Base-by-base conservation (phyloP, 2,797 vertebrate species). In the Yasuhikotakia modesta region DNA sequence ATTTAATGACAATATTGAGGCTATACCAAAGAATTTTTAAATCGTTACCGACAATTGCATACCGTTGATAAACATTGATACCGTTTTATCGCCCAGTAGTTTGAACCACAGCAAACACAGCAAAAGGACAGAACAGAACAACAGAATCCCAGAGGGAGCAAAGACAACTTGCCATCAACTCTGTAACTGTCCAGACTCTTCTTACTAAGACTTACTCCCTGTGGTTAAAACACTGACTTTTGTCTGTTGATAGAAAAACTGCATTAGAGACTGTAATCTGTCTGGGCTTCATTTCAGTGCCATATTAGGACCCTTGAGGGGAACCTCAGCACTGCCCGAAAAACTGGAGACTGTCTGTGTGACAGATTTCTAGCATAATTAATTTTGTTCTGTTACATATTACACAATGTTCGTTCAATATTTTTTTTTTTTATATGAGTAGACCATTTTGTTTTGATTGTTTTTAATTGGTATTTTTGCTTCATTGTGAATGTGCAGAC, bases 31-130 rank as follows among this genome's bases (percentile, higher is more conserved):
- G n/a, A n/a, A n/a, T n/a, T n/a, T n/a, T n/a, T n/a, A n/a, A n/a
- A n/a, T n/a, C n/a, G n/a, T n/a, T n/a, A n/a, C n/a, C n/a, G n/a
- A n/a, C n/a, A n/a, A n/a, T n/a, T n/a, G n/a, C n/a, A n/a, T n/a
- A n/a, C n/a, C n/a, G n/a, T n/a, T n/a, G n/a, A n/a, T n/a, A n/a
- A n/a, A n/a, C n/a, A n/a, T n/a, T n/a, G n/a, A n/a, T n/a, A n/a
- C n/a, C n/a, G n/a, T n/a, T n/a, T n/a, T n/a, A n/a, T n/a, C n/a
- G n/a, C n/a, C n/a, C n/a, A n/a, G n/a, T n/a, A 50, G 16, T 27
- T 19, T 60, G 22, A 35, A 22, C 61, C 10, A n/a, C 17, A 73
- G 81, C 71, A 66, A 61, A 55, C 14, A 12, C 74, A 52, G 67
- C 81, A 50, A 27, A 2, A 27, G 11, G 2, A 13, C n/a, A 57